Conservation (phyloP, 2,797 vertebrate genomes). For the Microtus agrestis region DNA sequence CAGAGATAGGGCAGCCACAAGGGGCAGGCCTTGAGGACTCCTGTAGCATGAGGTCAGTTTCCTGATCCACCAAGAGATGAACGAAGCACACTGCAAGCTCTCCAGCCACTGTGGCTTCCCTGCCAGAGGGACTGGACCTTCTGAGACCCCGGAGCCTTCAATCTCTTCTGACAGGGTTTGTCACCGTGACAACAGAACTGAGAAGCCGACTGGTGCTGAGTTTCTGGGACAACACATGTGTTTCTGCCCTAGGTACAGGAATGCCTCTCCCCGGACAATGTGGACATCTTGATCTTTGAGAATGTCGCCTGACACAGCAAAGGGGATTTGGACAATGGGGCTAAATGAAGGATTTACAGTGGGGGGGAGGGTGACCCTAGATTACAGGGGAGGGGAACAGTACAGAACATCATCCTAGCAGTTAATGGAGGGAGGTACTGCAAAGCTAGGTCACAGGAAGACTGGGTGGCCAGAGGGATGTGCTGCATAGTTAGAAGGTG, state of each 20-base stretch:
- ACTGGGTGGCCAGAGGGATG: rapidly evolving
- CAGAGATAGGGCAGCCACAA: background rate
- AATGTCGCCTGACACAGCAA: background rate
- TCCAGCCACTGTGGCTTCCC: background rate
- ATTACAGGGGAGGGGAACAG: background rate
- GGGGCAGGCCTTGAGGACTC: background rate
- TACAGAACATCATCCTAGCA: background rate
- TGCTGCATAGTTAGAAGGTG: rapidly evolving
- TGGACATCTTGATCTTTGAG: rapidly evolving
- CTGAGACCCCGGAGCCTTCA: background rate
- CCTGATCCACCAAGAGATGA: background rate
- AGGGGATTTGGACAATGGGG: background rate
- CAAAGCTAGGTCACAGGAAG: too few relatives aligned
- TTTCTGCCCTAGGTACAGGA: background rate
- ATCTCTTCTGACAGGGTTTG: background rate
- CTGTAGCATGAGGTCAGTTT: background rate
- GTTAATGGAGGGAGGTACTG: background rate
- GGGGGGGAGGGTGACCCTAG: background rate
- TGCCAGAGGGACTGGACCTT: background rate
- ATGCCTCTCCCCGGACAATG: background rate
- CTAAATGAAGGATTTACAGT: background rate
- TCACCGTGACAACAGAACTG: background rate
- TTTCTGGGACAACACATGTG: background rate
- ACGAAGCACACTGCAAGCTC: background rate
- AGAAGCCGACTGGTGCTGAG: background rate